Evolutionary conservation across 2,113 vertebrate genomes (phyloP).

Genomic region (Toxotes jaculatrix): DNA sequence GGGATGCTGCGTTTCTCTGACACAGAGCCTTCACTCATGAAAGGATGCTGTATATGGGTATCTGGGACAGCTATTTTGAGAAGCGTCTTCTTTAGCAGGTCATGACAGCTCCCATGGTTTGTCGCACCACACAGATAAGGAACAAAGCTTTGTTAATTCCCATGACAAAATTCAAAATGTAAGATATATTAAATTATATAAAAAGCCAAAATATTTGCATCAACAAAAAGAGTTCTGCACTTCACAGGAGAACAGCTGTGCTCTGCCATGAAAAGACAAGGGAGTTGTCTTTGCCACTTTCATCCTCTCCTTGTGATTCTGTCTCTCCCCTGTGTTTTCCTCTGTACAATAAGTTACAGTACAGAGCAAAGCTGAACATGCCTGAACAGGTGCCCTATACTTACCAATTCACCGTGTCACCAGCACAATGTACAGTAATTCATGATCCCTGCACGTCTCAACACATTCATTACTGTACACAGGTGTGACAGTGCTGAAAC

Average conservation of each 20-base stretch:
- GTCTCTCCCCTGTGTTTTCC: conserved; percentile 21
- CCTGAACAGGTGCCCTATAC: conserved; percentile 57
- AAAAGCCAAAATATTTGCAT: conserved; percentile 9
- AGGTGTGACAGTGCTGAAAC: conserved; percentile 40
- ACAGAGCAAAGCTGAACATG: conserved; percentile 57
- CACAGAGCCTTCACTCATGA: conserved; percentile 51
- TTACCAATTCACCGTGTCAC: conserved; percentile 56
- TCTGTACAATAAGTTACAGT: conserved; percentile 11
- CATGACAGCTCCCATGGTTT: conserved; percentile 63
- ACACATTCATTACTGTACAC: conserved; percentile 41
- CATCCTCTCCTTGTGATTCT: background rate
- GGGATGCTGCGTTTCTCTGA: conserved; percentile 46
- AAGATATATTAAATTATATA: background rate
- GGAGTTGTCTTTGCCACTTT: conserved; percentile 1
- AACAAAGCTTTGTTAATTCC: conserved; percentile 4
- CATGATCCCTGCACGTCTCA: conserved; percentile 52
- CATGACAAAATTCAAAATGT: background rate
- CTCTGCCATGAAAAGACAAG: background rate
- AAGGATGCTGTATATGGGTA: conserved; percentile 66
- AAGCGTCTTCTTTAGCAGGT: conserved; percentile 60
- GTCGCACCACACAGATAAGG: conserved; percentile 31
- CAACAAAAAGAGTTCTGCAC: background rate
- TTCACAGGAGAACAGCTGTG: background rate
- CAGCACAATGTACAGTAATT: conserved; percentile 29
- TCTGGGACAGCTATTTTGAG: conserved; percentile 80